These are phyloP conservation scores for Aeoliscus strigatus DNA, from an alignment of 2,797 vertebrate species.

Conservation along the genomic window DNA sequence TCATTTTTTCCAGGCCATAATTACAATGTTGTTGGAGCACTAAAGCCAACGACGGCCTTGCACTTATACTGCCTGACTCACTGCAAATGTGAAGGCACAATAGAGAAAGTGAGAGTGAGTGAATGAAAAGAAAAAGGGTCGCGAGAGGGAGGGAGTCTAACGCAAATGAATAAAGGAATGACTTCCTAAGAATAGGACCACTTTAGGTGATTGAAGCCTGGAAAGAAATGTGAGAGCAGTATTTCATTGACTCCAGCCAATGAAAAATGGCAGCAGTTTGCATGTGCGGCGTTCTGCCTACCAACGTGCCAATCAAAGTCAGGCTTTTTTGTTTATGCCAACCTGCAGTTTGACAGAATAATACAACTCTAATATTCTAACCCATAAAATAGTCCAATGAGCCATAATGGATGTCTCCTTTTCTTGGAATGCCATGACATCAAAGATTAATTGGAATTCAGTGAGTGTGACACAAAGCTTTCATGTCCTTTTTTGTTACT, in stretches of 20 bases:
- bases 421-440: too few relatives aligned
- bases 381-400: too few relatives aligned
- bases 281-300: slow-evolving; percentile 34
- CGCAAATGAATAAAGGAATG: slow-evolving; percentile 53
- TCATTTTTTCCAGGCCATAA: slow-evolving; percentile 64
- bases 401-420: background rate
- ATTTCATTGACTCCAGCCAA: slow-evolving; percentile 33
- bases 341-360: slow-evolving; percentile 22
- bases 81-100: slow-evolving; percentile 41
- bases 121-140: slow-evolving; percentile 26
- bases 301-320: slow-evolving; percentile 41
- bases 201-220: slow-evolving; percentile 62
- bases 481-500: background rate
- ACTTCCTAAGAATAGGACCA: slow-evolving; percentile 60
- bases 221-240: slow-evolving; percentile 42
- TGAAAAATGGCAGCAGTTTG: slow-evolving; percentile 37
- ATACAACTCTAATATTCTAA: slow-evolving; percentile 14
- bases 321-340: slow-evolving; percentile 41
- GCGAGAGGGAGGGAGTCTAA: slow-evolving; percentile 26
- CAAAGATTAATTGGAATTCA: too few relatives aligned
- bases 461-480: background rate
- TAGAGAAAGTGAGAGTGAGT: slow-evolving; percentile 22
- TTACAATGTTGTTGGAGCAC: slow-evolving; percentile 68
- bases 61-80: slow-evolving; percentile 59
- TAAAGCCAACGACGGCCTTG: slow-evolving; percentile 54